These are phyloP conservation scores for Morpho deidamia DNA, from an alignment of 2,888 invertebrate genomes.

Conservation along the genomic window DNA sequence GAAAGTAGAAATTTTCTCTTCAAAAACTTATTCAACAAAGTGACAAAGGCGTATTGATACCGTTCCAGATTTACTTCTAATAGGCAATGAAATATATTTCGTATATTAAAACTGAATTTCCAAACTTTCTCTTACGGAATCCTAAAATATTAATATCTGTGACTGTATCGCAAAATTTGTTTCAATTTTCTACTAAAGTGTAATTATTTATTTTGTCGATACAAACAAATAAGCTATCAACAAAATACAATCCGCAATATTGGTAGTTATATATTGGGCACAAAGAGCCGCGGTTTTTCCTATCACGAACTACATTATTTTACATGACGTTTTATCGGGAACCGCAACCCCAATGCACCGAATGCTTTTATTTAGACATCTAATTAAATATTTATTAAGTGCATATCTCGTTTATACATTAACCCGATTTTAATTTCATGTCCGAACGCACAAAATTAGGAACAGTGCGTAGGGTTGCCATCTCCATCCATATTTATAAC, in stretches of 20 bases:
- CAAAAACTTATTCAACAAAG: neutral
- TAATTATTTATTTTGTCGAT: slow-evolving; percentile 3
- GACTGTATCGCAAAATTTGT: neutral
- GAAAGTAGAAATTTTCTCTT: too few species aligned
- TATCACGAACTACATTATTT: slow-evolving; percentile 44
- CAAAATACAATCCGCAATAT: slow-evolving; percentile 18
- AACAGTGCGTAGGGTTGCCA: slow-evolving; percentile 43
- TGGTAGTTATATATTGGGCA: slow-evolving; percentile 20
- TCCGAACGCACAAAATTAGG: slow-evolving; percentile 73
- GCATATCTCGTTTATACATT: slow-evolving; percentile 74
- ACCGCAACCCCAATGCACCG: slow-evolving; percentile 51
- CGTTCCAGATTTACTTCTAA: too few species aligned
- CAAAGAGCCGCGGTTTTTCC: slow-evolving; percentile 35
- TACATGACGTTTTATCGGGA: slow-evolving; percentile 48
- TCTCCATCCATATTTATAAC: neutral
- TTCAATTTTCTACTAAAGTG: neutral
- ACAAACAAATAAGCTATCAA: slow-evolving; percentile 21
- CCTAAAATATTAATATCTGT: neutral
- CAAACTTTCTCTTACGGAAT: neutral
- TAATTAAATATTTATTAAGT: slow-evolving; percentile 77
- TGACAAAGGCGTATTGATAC: neutral
- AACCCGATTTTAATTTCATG: slow-evolving; percentile 77
- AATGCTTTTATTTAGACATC: slow-evolving; percentile 74
- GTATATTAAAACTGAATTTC: too few species aligned
- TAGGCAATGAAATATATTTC: too few species aligned